Conservation (phyloP, 2,797 vertebrate genomes). For the Syncerus caffer region DNA sequence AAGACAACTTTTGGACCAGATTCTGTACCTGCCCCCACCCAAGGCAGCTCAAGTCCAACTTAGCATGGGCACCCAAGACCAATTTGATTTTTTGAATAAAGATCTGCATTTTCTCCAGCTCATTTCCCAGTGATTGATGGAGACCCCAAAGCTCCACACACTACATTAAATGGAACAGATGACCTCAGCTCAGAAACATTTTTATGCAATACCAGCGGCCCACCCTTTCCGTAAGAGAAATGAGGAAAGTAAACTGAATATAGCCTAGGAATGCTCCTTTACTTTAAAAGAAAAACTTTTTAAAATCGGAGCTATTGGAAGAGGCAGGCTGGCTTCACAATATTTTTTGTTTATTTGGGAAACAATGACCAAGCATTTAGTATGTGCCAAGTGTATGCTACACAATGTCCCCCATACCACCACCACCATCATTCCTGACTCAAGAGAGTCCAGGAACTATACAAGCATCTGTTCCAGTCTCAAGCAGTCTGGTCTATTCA, state of each 20-base stretch:
- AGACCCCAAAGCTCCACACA: slow-evolving; percentile 9
- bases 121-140: slow-evolving; percentile 3
- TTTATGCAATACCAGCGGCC: slow-evolving; percentile 31
- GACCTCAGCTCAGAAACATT: slow-evolving; percentile 47
- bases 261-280: neutral
- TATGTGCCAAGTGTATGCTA: neutral
- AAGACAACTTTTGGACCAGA: neutral
- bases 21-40: neutral
- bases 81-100: neutral
- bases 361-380: neutral
- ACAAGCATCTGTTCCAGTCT: neutral
- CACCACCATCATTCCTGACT: neutral
- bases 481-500: neutral
- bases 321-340: neutral
- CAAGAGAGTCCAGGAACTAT: neutral
- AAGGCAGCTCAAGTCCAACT: neutral
- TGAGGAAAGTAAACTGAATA: neutral
- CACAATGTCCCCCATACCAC: neutral
- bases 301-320: neutral
- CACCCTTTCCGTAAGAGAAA: neutral
- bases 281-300: neutral
- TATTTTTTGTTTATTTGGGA: neutral
- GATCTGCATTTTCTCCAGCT: slow-evolving; percentile 30
- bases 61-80: neutral
- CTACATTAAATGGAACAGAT: slow-evolving; percentile 21